Base-by-base conservation (phyloP, 2,113 vertebrate genomes). In the Mixornis gularis region DNA sequence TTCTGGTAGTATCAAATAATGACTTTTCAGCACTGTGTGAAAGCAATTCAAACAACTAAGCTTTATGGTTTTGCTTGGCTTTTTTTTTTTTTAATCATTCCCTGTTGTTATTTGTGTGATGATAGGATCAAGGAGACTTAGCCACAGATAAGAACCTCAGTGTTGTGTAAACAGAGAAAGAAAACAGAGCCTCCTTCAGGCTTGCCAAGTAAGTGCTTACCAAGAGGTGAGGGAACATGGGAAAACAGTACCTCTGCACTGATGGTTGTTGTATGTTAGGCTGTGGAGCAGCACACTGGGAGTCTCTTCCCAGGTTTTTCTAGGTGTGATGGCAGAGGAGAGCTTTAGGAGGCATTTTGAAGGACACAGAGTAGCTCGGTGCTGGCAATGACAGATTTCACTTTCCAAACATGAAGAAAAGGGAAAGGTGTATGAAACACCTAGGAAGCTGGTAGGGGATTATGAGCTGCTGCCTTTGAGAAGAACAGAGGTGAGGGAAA, bases 31-130 rank as follows among this genome's bases (percentile, higher is more conserved):
- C 46, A 27, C 34, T 17, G 19, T 11, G 32, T 92, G 62, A 80
- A 87, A 93, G 44, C 34, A 52, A 43, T 65, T 92, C 36, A 65
- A 84, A 64, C 18, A 80, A 49, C 26, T 46, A 55, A 86, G 70
- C 56, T 40, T 71, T 52, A 32, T 56, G 41, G 17, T 86, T 95
- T 81, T 72, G 22, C 62, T 95, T 90, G 83, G 58, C 29, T 69
- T 83, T 85, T 66, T 56, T 21, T 74, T 55, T 62, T 62, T 49
- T 25, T 56, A 86, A 79, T 84, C 58, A 62, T 87, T 94, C 81
- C 74, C 78, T 95, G 95, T 91, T 94, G 74, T 85, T 95, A 72
- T 94, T 91, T 93, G 58, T 92, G 44, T 85, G 84, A 53, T 79
- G 95, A 93, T 93, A 89, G 73, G 73, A 96, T 93, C 87, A 76